A percentile compares a stretch with the other conserved stretches of the same genome.
phyloP scores from a whole-genome alignment of 2,113 vertebrate species.

The Hyperopisus bebe region DNA sequence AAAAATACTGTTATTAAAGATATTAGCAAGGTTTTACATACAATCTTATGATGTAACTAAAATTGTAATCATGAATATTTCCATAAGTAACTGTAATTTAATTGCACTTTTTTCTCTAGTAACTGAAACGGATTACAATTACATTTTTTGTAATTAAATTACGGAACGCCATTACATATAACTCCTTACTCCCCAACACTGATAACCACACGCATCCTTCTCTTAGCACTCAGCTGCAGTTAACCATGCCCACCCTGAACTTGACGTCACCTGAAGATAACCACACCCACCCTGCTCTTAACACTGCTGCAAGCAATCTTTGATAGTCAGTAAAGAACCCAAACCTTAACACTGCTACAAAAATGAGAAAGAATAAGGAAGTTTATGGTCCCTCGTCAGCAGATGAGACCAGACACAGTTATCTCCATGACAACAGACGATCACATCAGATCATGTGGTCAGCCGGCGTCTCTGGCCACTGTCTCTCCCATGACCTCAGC shows the following conservation, averaged over 20 bases:
- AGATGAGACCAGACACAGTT: conserved; percentile 34
- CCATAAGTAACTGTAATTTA: too few relatives aligned
- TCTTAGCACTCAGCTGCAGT: conserved; percentile 10
- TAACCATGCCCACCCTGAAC: conserved; percentile 36
- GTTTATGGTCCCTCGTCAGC: conserved; percentile 24
- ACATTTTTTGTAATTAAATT: too few relatives aligned
- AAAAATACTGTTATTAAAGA: too few relatives aligned
- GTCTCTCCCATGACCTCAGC: conserved; percentile 1
- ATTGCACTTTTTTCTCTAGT: too few relatives aligned
- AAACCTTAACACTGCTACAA: neutral
- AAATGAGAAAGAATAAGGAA: conserved; percentile 19
- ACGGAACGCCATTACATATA: too few relatives aligned
- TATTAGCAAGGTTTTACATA: too few relatives aligned
- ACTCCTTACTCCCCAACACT: too few relatives aligned
- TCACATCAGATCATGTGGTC: conserved; percentile 1
- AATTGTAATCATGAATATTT: too few relatives aligned
- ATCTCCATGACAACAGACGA: conserved; percentile 38
- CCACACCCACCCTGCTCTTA: conserved; percentile 29
- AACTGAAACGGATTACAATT: too few relatives aligned
- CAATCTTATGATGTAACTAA: too few relatives aligned
- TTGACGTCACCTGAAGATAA: neutral
- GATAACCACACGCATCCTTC: conserved; percentile 9
- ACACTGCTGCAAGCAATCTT: neutral
- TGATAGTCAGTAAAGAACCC: neutral
- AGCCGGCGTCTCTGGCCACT: neutral